These are phyloP conservation scores for Trachops cirrhosus DNA, from an alignment of 2,797 vertebrate genomes.

Conservation along the genomic window DNA sequence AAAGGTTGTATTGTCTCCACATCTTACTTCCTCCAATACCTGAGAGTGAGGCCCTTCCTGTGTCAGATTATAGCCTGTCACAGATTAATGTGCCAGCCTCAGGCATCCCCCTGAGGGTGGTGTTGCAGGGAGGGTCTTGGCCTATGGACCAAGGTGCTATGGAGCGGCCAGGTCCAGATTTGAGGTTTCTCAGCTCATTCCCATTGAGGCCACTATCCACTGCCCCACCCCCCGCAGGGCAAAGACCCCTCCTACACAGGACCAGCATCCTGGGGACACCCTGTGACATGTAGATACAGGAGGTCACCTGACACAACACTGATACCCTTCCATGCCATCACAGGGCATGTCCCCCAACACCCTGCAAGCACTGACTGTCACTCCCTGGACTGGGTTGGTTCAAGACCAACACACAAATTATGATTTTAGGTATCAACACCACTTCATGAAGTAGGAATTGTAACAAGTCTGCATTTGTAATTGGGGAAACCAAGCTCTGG, in stretches of 20 bases:
- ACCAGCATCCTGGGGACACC: not conserved
- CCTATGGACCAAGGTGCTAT: not conserved
- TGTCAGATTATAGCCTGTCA: not conserved
- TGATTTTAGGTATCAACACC: not conserved
- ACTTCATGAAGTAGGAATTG: not conserved
- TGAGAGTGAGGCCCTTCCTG: not conserved
- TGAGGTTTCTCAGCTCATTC: not conserved
- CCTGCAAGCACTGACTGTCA: not conserved
- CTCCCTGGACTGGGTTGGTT: not conserved
- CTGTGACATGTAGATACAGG: not conserved
- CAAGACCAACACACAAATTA: not conserved
- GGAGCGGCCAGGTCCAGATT: not conserved
- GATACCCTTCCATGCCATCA: not conserved
- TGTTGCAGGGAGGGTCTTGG: not conserved
- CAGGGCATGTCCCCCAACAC: not conserved
- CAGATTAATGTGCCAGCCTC: not conserved
- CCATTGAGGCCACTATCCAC: not conserved
- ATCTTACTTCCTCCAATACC: not conserved
- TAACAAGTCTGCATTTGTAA: not conserved
- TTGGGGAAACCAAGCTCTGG: not conserved
- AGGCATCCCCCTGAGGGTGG: not conserved
- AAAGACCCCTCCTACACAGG: not conserved
- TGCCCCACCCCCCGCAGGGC: not conserved
- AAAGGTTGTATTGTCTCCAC: not conserved
- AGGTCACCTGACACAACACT: not conserved